A percentile compares a stretch with the other conserved stretches of the same genome.
phyloP scores from a whole-genome alignment of 2,888 invertebrate species.

The Limenitis camilla region DNA sequence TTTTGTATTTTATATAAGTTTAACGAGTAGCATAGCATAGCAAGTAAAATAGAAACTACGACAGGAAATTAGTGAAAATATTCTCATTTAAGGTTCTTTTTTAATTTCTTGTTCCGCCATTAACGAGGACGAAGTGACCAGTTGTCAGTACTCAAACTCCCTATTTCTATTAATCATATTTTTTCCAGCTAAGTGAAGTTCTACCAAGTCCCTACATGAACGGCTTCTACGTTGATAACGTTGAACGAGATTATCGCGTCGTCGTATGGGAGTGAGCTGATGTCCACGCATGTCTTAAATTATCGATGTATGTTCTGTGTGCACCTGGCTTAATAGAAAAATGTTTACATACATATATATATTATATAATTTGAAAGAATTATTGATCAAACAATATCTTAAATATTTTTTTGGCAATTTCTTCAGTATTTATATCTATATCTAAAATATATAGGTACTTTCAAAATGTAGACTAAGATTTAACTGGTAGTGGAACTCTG shows the following conservation, averaged over 20 bases:
- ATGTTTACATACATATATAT: no score
- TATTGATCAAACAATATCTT: no score
- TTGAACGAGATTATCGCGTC: constrained; percentile 46
- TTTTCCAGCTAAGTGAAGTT: constrained; percentile 42
- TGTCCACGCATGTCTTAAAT: no score
- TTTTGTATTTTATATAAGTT: not conserved
- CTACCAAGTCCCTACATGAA: constrained; percentile 46
- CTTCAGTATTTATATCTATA: no score
- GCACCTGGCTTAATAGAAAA: no score
- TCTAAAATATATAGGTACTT: no score
- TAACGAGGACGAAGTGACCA: no score
- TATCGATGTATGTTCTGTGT: no score
- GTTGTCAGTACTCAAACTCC: not conserved
- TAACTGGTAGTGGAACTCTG: no score
- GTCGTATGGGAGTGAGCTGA: constrained; percentile 47
- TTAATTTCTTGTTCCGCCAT: not conserved
- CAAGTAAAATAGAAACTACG: not conserved
- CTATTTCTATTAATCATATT: not conserved
- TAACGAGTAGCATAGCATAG: not conserved
- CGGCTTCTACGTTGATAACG: constrained; percentile 52
- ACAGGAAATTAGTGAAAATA: not conserved
- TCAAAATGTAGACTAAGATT: no score
- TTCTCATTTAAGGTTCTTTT: not conserved
- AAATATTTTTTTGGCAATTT: no score
- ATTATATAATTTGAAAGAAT: no score